These are phyloP conservation scores for Diarsia rubi DNA, from an alignment of 2,888 invertebrate genomes.

Conservation along the genomic window DNA sequence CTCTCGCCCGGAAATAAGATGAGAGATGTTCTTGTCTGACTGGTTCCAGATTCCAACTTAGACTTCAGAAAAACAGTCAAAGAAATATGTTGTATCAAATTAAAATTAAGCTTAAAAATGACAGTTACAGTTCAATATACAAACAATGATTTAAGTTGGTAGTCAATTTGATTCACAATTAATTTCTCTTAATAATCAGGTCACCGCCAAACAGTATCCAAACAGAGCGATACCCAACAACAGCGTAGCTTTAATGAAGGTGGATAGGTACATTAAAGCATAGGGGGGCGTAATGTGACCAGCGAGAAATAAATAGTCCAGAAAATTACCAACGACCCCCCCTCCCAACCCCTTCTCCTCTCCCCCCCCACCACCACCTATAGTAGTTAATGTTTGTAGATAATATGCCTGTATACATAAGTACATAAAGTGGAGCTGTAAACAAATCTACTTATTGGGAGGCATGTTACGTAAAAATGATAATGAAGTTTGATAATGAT, in stretches of 20 bases:
- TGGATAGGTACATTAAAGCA: conserved; percentile 68
- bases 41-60: not conserved
- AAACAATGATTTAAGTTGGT: not conserved
- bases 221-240: conserved; percentile 40
- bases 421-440: conserved; percentile 20
- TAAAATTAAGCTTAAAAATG: not conserved
- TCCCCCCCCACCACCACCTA: conserved; percentile 26
- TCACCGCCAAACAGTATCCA: conserved; percentile 20
- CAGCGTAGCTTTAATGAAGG: conserved; percentile 66
- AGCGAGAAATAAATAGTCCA: conserved; percentile 82
- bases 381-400: conserved; percentile 63
- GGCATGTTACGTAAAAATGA: conserved; percentile 21
- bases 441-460: conserved; percentile 11
- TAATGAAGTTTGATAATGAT: conserved; percentile 22
- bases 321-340: conserved; percentile 76
- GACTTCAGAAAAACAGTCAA: not conserved
- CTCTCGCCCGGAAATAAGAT: not conserved
- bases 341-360: conserved; percentile 22
- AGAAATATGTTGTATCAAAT: not conserved
- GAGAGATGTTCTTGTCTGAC: not conserved
- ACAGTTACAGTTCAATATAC: not conserved
- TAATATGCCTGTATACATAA: conserved; percentile 28
- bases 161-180: not conserved
- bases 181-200: not conserved
- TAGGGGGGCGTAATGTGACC: conserved; percentile 77